These are phyloP conservation scores for Eulemur rufifrons DNA, from an alignment of 2,113 vertebrate species.

Conservation along the genomic window DNA sequence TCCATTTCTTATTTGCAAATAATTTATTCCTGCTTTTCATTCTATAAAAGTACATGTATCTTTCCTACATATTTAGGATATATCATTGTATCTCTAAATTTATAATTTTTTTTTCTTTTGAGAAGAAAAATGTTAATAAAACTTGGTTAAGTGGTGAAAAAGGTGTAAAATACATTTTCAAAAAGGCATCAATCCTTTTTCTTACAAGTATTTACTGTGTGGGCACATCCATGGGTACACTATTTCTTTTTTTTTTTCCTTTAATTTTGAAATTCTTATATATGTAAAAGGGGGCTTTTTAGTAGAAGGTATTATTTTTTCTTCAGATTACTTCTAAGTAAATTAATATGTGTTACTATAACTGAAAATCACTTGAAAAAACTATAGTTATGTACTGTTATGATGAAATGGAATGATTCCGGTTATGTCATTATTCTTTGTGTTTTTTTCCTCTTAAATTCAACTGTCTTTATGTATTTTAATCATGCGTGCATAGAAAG, in stretches of 20 bases:
- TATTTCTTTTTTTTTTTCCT: background rate
- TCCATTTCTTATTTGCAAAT: slow-evolving; percentile 17
- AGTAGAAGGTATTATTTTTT: background rate
- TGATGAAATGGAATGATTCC: background rate
- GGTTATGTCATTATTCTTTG: background rate
- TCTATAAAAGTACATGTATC: background rate
- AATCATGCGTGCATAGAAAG: slow-evolving; percentile 45
- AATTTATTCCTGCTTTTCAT: slow-evolving; percentile 44
- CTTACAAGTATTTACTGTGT: background rate
- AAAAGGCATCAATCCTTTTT: background rate
- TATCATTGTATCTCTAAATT: background rate
- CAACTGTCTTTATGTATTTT: slow-evolving; percentile 43
- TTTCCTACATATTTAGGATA: background rate
- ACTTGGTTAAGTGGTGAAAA: slow-evolving; percentile 29
- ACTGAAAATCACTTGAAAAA: background rate
- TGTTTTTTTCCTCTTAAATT: background rate
- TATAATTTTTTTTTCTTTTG: slow-evolving; percentile 8
- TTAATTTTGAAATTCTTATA: slow-evolving; percentile 32
- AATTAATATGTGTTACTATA: background rate
- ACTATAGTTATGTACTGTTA: background rate
- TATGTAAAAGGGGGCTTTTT: background rate
- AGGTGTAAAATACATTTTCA: background rate
- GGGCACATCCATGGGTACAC: background rate
- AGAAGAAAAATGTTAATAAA: slow-evolving; percentile 23
- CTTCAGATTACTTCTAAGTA: background rate